A percentile compares a stretch with the other conserved stretches of the same genome.
phyloP scores from a whole-genome alignment of 2,888 invertebrate genomes.

The Thumatha senex region DNA sequence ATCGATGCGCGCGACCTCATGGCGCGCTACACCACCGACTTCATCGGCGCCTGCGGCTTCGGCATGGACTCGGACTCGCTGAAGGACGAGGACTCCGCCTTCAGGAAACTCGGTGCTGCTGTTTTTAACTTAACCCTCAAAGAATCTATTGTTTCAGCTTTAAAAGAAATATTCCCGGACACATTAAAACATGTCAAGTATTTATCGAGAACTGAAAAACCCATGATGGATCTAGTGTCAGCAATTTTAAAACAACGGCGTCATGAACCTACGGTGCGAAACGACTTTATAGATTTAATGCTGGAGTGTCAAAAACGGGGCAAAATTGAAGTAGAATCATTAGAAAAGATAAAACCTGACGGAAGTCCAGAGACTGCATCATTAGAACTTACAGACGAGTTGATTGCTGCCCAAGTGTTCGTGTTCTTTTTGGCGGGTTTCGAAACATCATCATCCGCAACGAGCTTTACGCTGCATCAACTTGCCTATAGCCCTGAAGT shows the following conservation, averaged over 20 bases:
- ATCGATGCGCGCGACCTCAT: slow-evolving; percentile 61
- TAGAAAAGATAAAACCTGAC: slow-evolving; percentile 47
- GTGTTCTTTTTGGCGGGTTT: slow-evolving; percentile 63
- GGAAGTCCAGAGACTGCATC: slow-evolving; percentile 43
- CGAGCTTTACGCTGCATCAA: slow-evolving; percentile 60
- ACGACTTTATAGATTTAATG: slow-evolving; percentile 60
- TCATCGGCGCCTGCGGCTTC: slow-evolving; percentile 64
- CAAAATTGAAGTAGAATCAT: slow-evolving; percentile 48
- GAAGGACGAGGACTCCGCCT: slow-evolving; percentile 53
- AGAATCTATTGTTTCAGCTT: slow-evolving; percentile 35
- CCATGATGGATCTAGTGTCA: slow-evolving; percentile 47
- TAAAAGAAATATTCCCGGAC: slow-evolving; percentile 54
- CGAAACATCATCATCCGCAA: slow-evolving; percentile 62
- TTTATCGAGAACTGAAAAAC: slow-evolving; percentile 42
- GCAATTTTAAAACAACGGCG: slow-evolving; percentile 54
- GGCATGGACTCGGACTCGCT: slow-evolving; percentile 60
- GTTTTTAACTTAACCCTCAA: slow-evolving; percentile 42
- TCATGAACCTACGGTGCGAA: slow-evolving; percentile 50
- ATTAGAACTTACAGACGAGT: slow-evolving; percentile 48
- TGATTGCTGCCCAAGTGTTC: slow-evolving; percentile 59
- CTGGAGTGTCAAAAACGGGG: slow-evolving; percentile 54
- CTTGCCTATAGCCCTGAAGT: slow-evolving; percentile 52
- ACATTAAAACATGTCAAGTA: slow-evolving; percentile 44
- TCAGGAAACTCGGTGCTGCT: slow-evolving; percentile 52
- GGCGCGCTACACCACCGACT: slow-evolving; percentile 64